Conservation (phyloP, 2,888 invertebrate species). For the Ferdinandea cuprea region DNA sequence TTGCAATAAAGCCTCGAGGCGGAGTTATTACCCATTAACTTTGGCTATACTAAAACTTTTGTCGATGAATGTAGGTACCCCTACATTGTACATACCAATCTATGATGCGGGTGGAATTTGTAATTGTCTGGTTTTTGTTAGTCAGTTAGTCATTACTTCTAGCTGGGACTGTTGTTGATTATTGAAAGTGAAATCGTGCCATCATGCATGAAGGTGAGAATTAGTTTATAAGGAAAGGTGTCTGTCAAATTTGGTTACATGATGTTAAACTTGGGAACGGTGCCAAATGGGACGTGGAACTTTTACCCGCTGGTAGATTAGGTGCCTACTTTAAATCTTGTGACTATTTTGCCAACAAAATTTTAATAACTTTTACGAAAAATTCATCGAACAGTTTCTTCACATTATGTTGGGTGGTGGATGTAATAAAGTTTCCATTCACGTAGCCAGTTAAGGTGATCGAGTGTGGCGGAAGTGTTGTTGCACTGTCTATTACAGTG, state of each 20-base stretch:
- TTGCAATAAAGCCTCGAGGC: constrained; percentile 19
- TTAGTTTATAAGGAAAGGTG: constrained; percentile 49
- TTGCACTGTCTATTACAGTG: too few relatives aligned
- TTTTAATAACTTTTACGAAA: background rate
- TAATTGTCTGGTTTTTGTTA: constrained; percentile 34
- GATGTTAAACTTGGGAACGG: constrained; percentile 9
- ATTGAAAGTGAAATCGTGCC: constrained; percentile 63
- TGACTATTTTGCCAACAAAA: background rate
- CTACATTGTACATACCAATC: background rate
- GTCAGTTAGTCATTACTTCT: constrained; percentile 20
- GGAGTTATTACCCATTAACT: background rate
- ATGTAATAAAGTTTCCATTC: background rate
- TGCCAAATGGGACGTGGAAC: constrained; percentile 26
- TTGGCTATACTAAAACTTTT: constrained; percentile 16
- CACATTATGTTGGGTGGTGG: background rate
- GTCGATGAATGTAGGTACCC: too few relatives aligned
- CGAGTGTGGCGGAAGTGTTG: background rate
- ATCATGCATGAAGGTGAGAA: constrained; percentile 50
- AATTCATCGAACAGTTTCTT: background rate
- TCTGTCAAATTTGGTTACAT: constrained; percentile 43
- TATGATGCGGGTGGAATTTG: constrained; percentile 48
- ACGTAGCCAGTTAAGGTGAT: background rate
- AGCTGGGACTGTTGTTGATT: constrained; percentile 23
- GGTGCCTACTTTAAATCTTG: background rate
- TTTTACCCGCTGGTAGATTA: background rate